These are phyloP conservation scores for Stenoptilia bipunctidactyla DNA, from an alignment of 2,888 invertebrate species.

Conservation along the genomic window DNA sequence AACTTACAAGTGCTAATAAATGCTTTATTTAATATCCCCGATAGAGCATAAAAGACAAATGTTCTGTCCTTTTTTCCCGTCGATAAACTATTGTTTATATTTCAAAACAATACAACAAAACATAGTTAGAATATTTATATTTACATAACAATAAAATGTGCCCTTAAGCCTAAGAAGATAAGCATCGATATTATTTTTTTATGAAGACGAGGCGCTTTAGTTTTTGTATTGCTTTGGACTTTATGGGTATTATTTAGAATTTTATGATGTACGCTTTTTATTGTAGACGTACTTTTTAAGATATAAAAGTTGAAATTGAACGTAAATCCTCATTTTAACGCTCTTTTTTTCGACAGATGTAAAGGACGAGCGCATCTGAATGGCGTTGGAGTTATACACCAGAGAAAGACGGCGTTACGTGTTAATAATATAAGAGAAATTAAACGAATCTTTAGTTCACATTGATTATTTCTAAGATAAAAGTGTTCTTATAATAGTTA, in stretches of 20 bases:
- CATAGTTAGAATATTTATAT: too few relatives aligned
- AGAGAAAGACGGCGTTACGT: too few relatives aligned
- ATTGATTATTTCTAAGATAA: slow-evolving; percentile 40
- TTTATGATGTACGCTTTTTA: slow-evolving; percentile 2
- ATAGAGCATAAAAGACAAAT: too few relatives aligned
- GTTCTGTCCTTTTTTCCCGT: too few relatives aligned
- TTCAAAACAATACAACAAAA: too few relatives aligned
- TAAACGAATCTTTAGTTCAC: slow-evolving; percentile 24
- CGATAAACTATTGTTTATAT: too few relatives aligned
- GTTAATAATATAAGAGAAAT: slow-evolving; percentile 18
- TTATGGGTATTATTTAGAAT: slow-evolving; percentile 10
- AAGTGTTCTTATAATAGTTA: slow-evolving; percentile 62
- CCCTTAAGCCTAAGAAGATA: too few relatives aligned
- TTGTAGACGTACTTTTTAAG: neutral
- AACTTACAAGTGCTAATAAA: too few relatives aligned
- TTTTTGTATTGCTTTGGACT: slow-evolving; percentile 8
- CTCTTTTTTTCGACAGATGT: slow-evolving; percentile 78
- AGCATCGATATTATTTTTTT: slow-evolving; percentile 4
- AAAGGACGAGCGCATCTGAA: slow-evolving; percentile 81
- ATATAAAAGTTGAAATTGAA: neutral
- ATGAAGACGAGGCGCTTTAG: slow-evolving; percentile 2
- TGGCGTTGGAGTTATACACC: slow-evolving; percentile 20
- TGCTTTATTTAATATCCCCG: too few relatives aligned
- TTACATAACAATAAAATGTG: too few relatives aligned
- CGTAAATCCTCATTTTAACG: slow-evolving; percentile 34